phyloP scores from a whole-genome alignment of 2,888 invertebrate genomes.

The Autographa gamma region DNA sequence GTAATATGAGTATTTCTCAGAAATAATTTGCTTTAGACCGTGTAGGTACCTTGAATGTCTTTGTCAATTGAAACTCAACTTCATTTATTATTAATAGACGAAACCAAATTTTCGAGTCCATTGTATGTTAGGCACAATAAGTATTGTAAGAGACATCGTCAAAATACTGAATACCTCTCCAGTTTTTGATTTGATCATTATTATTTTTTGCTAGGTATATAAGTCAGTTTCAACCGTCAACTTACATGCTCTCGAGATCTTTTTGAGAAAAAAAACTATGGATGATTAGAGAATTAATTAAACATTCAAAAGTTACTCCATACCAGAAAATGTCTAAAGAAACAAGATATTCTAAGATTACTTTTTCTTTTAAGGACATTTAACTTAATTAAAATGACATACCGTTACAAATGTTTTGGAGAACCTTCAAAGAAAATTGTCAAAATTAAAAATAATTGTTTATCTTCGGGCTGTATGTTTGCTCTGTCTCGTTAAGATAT shows the following conservation, averaged over 20 bases:
- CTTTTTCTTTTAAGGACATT: slow-evolving; percentile 17
- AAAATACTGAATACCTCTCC: slow-evolving; percentile 48
- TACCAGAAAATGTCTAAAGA: neutral
- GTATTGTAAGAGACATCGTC: slow-evolving; percentile 41
- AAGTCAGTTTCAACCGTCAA: neutral
- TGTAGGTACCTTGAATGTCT: slow-evolving; percentile 27
- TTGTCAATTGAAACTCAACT: slow-evolving; percentile 28
- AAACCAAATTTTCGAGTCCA: slow-evolving; percentile 43
- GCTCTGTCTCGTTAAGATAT: slow-evolving; percentile 55
- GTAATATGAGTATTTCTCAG: slow-evolving; percentile 7
- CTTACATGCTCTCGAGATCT: neutral
- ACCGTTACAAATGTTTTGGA: slow-evolving; percentile 18
- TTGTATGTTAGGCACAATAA: slow-evolving; percentile 50
- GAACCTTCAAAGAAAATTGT: slow-evolving; percentile 35
- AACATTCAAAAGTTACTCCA: neutral
- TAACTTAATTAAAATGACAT: slow-evolving; percentile 38
- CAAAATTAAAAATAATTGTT: slow-evolving; percentile 55
- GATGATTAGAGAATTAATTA: neutral
- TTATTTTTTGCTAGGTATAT: slow-evolving; percentile 8
- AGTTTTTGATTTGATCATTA: slow-evolving; percentile 44
- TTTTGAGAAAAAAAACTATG: neutral
- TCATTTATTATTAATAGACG: slow-evolving; percentile 36
- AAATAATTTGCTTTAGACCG: slow-evolving; percentile 30
- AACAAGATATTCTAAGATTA: slow-evolving; percentile 16
- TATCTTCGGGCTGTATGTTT: slow-evolving; percentile 40